A percentile compares a stretch with the other conserved stretches of the same genome.
phyloP scores from a whole-genome alignment of 2,888 invertebrate species.

The Drosophila maculinotata region DNA sequence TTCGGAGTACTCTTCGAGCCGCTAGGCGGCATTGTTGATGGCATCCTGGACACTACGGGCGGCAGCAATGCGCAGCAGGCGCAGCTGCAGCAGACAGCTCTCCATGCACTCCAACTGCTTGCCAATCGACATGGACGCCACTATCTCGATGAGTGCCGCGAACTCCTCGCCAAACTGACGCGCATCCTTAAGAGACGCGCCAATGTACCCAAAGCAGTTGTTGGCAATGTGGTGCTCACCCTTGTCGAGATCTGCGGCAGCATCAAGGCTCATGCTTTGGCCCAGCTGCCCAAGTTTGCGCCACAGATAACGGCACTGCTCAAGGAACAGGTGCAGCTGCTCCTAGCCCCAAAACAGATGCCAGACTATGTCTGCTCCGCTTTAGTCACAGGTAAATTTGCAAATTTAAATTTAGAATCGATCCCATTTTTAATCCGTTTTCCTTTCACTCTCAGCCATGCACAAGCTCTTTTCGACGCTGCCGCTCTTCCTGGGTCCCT shows the following conservation, averaged over 20 bases:
- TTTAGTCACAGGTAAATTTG: constrained; percentile 87
- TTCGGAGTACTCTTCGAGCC: constrained; percentile 88
- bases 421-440: too few relatives aligned
- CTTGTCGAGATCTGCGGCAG: constrained; percentile 89
- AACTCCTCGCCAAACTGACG: constrained; percentile 89
- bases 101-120: constrained; percentile 93
- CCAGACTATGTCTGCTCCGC: constrained; percentile 82
- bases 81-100: constrained; percentile 91
- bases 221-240: constrained; percentile 91
- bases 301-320: constrained; percentile 90
- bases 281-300: constrained; percentile 91
- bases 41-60: constrained; percentile 83
- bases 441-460: too few relatives aligned
- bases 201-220: constrained; percentile 84
- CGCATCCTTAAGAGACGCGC: constrained; percentile 83
- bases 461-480: constrained; percentile 93
- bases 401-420: not conserved
- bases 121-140: constrained; percentile 89
- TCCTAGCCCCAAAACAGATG: constrained; percentile 58
- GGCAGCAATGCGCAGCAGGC: constrained; percentile 85
- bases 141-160: constrained; percentile 89
- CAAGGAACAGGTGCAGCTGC: constrained; percentile 87
- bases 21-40: constrained; percentile 87
- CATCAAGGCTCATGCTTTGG: constrained; percentile 91
- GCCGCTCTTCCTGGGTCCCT: constrained; percentile 93